Evolutionary conservation across 2,113 vertebrate species (phyloP), one percentile per base, ranked within the genome.

Genomic region (Falcunculus frontatus): DNA sequence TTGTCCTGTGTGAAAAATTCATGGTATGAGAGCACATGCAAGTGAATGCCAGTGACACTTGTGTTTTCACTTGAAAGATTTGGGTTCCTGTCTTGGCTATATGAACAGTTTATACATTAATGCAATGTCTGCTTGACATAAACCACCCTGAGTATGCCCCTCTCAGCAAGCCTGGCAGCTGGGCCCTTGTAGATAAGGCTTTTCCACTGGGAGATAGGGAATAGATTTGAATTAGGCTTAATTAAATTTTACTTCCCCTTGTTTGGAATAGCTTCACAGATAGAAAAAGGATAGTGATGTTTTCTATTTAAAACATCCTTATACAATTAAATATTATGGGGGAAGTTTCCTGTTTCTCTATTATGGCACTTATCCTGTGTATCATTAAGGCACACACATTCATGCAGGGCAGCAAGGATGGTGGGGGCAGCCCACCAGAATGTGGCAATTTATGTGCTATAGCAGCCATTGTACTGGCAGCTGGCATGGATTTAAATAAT

Each of bases 161-260:
- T 92, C 39, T 75, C 62, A 44, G 60, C 46, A 81, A 78, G 37
- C 69, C 84, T 87, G 60, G 69, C 64, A 92, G 68, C 89, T 95
- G 94, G 76, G 44, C 32, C 56, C 68, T 90, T 95, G 64, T 60
- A 92, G 90, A 92, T 94, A 95, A 96, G 60, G 47, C 55, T 89
- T 89, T 78, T 74, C 95, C 64, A 59, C 59, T 59, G 68, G 50
- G 64, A 95, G 50, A 84, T 5, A 77, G 39, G 19, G 49, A 81
- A 80, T 16, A 88, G 42, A 80, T 88, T 84, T 92, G 79, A 90
- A 92, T 88, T 50, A 67, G n/a, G n/a, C 65, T 87, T 91, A 94
- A 95, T 93, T 91, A 93, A 68, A 79, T 85, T 87, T 89, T 91
- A 49, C 53, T 87, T 89, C 68, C 77, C 27, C 67, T 83, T 85